Evolutionary conservation across 2,113 vertebrate species (phyloP).

Genomic region (Antechinus flavipes): DNA sequence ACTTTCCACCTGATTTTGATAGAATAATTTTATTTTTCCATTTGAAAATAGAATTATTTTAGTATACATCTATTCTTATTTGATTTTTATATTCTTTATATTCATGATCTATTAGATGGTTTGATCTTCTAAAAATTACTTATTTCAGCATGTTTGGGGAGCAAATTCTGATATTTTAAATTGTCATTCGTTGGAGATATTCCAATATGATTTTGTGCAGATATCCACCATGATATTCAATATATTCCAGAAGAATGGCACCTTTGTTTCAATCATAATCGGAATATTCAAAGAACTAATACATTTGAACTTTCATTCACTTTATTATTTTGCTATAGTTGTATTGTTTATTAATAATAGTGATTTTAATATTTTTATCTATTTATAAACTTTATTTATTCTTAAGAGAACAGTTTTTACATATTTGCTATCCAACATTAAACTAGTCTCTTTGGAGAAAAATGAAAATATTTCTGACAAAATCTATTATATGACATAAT

Average conservation of each 20-base stretch:
- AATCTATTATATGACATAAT: background rate
- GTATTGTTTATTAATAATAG: background rate
- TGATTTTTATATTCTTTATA: background rate
- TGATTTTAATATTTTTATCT: background rate
- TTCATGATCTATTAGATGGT: background rate
- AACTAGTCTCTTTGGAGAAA: background rate
- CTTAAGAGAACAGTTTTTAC: background rate
- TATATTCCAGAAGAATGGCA: background rate
- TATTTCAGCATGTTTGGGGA: background rate
- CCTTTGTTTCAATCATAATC: background rate
- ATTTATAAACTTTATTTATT: background rate
- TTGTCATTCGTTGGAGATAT: background rate
- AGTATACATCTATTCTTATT: background rate
- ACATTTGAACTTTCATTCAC: background rate
- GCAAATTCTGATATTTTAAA: background rate
- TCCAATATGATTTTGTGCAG: background rate
- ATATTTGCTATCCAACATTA: background rate
- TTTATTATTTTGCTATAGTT: background rate
- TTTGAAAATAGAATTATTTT: background rate
- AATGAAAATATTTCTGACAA: background rate
- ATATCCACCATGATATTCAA: background rate
- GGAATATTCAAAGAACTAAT: background rate
- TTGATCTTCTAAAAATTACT: background rate
- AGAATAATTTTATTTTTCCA: background rate
- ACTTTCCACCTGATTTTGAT: background rate